Base-by-base conservation (phyloP, 2,797 vertebrate species). In the Schizopygopsis pylzovi region DNA sequence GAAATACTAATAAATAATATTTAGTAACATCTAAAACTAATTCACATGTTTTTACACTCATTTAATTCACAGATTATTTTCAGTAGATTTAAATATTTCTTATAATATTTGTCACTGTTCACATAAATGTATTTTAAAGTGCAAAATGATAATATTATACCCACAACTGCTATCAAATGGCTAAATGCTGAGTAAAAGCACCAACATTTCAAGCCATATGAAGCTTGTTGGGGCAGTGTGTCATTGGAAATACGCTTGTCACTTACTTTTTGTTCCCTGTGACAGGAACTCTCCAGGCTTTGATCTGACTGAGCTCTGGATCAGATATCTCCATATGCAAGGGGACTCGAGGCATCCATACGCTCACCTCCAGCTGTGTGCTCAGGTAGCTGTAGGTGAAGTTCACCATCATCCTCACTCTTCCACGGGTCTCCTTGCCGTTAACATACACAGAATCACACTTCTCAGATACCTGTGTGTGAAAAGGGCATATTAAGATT, bases 381-480 rank as follows among this genome's bases (percentile, higher is more conserved):
- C 95, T 97, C 90, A 99, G 95, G 90, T 98, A 95, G 88, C 97
- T 97, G 91, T 97, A 98, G 0, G 97, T 97, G 92, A 98, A 98
- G 94, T 97, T 98, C 88, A 99, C 96, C 41, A 93, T 89, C 0
- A 94, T 96, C 0, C 90, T 94, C 90, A 93, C 93, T 89, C 95
- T 95, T 80, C 98, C 97, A 79, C 95, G 96, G 9, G 95, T 96
- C 94, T 99, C 97, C 85, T 97, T 98, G 68, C 98, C 97, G 0
- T 97, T 98, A 90, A 98, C 96, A 11, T 96, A 99, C 83, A 99
- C 91, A 0, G 97, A 97, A 93, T 99, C 96, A 33, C 98, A 99
- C 73, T 94, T 94, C 84, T 97, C 96, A 0, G 98, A 98, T 85
- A 99, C 97, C 97, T 98, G 90, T 59, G 37, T 39, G 33, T 41